These are phyloP conservation scores for Terrapene triunguis DNA, from an alignment of 2,113 vertebrate genomes.

Conservation along the genomic window DNA sequence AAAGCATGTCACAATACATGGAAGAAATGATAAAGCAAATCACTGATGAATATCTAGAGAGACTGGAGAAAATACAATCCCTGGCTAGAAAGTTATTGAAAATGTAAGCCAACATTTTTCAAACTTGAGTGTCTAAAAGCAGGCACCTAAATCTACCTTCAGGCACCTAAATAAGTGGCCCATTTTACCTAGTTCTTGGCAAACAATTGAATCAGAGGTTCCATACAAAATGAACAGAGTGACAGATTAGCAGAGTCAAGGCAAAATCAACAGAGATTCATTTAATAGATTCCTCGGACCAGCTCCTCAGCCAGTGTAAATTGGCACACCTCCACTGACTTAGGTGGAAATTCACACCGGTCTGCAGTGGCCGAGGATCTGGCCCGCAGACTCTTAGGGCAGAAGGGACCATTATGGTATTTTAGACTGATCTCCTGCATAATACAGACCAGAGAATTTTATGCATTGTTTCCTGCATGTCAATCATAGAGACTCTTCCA, in stretches of 20 bases:
- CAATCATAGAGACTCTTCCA: neutral
- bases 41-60: neutral
- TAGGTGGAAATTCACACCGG: fast-evolving
- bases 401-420: neutral
- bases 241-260: neutral
- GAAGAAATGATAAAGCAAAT: neutral
- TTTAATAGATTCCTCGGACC: neutral
- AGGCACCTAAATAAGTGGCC: neutral
- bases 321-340: neutral
- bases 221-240: fast-evolving
- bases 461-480: neutral
- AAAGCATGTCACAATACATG: neutral
- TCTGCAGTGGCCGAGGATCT: neutral
- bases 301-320: neutral
- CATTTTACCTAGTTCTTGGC: neutral
- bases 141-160: neutral
- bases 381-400: neutral
- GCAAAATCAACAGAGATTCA: neutral
- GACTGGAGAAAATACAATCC: neutral
- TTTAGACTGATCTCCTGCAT: neutral
- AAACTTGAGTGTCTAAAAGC: neutral
- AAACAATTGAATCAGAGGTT: neutral
- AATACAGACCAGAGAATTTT: neutral
- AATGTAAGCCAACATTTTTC: neutral
- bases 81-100: neutral